phyloP scores from a whole-genome alignment of 1,140 invertebrate species.

The Trigoniulus corallinus region DNA sequence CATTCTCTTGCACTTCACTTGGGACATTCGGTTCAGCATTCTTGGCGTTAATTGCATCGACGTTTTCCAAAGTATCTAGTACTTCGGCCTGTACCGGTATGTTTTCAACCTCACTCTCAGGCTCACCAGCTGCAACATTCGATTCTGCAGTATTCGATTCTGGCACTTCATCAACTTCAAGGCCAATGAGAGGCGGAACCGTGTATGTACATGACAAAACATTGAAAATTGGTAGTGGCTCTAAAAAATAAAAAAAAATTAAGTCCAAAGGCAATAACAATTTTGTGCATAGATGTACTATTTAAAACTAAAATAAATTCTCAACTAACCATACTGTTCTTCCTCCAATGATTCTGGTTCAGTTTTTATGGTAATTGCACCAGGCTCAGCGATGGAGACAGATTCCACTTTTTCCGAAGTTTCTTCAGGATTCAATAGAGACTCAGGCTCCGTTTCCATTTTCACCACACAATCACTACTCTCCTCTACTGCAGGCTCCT shows the following conservation, averaged over 20 bases:
- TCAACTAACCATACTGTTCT: too few relatives aligned
- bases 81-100: neutral
- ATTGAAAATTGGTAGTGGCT: neutral
- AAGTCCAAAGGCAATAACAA: too few relatives aligned
- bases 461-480: constrained; percentile 56
- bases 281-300: too few relatives aligned
- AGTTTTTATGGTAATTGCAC: too few relatives aligned
- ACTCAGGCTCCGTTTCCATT: constrained; percentile 30
- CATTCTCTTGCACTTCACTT: neutral
- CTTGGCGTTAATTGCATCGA: neutral
- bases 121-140: neutral
- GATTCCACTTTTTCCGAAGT: too few relatives aligned
- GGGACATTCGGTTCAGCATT: neutral
- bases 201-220: neutral
- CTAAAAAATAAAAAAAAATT: too few relatives aligned
- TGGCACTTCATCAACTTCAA: neutral
- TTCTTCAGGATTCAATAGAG: constrained; percentile 26
- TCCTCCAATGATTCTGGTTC: too few relatives aligned
- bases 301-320: too few relatives aligned
- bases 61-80: neutral
- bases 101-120: neutral
- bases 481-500: constrained; percentile 38
- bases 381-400: too few relatives aligned
- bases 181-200: neutral
- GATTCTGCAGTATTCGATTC: neutral